phyloP scores from a whole-genome alignment of 2,113 vertebrate genomes.

The Pseudopodoces humilis region DNA sequence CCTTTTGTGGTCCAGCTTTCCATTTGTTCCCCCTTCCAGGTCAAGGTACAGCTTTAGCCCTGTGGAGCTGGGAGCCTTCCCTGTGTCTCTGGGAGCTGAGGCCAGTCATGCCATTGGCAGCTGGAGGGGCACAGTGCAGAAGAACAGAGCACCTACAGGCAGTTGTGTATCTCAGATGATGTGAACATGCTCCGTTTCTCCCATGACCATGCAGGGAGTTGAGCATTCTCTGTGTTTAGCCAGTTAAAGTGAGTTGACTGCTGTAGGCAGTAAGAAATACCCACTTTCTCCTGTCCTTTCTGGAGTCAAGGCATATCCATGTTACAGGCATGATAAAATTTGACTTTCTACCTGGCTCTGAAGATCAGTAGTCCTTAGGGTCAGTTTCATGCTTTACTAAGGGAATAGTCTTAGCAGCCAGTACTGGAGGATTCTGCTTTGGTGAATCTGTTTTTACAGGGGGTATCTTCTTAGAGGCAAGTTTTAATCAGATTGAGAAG shows the following conservation, averaged over 20 bases:
- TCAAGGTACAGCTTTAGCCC: background rate
- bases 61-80: background rate
- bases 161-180: background rate
- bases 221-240: background rate
- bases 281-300: background rate
- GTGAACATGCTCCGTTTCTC: background rate
- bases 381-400: background rate
- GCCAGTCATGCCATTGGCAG: background rate
- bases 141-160: background rate
- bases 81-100: background rate
- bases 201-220: fast-evolving
- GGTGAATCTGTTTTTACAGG: background rate
- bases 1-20: background rate
- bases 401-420: background rate
- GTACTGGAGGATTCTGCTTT: background rate
- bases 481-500: background rate
- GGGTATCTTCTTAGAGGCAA: background rate
- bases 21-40: background rate
- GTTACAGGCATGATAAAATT: background rate
- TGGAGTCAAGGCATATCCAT: background rate
- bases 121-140: background rate
- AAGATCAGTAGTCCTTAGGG: background rate
- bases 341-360: background rate
- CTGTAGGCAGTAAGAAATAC: background rate
- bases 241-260: background rate